These are phyloP conservation scores for Chrysemys picta DNA, from an alignment of 2,113 vertebrate species.

Conservation along the genomic window DNA sequence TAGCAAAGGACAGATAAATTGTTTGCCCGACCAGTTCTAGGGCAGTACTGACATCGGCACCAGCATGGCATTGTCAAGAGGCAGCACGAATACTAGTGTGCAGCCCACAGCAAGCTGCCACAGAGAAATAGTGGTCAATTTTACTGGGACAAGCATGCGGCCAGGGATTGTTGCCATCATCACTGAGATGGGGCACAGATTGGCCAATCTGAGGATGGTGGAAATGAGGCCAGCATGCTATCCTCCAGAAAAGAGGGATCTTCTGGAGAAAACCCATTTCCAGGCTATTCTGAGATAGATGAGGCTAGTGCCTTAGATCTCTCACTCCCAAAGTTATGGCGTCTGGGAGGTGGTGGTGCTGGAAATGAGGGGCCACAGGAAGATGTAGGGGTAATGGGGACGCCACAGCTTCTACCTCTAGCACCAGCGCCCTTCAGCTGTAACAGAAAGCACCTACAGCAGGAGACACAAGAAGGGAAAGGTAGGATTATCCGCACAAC, in stretches of 20 bases:
- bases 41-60: not conserved
- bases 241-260: not conserved
- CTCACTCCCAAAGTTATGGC: not conserved
- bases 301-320: not conserved
- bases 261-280: not conserved
- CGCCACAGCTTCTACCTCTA: rapidly evolving
- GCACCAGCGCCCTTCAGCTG: not conserved
- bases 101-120: rapidly evolving
- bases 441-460: rapidly evolving
- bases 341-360: not conserved
- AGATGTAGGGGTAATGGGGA: not conserved
- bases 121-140: rapidly evolving
- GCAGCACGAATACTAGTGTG: not conserved
- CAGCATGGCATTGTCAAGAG: not conserved
- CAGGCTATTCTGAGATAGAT: not conserved
- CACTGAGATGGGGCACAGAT: not conserved
- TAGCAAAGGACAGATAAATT: not conserved
- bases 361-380: not conserved
- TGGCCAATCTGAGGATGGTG: not conserved
- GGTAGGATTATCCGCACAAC: not conserved
- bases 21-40: not conserved
- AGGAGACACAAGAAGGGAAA: not conserved
- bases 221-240: not conserved
- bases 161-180: no score
- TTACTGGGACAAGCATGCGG: not conserved